Evolutionary conservation across 1,140 invertebrate species (phyloP), one percentile per base, ranked within the genome.

Genomic region (Acromyrmex echinatior): DNA sequence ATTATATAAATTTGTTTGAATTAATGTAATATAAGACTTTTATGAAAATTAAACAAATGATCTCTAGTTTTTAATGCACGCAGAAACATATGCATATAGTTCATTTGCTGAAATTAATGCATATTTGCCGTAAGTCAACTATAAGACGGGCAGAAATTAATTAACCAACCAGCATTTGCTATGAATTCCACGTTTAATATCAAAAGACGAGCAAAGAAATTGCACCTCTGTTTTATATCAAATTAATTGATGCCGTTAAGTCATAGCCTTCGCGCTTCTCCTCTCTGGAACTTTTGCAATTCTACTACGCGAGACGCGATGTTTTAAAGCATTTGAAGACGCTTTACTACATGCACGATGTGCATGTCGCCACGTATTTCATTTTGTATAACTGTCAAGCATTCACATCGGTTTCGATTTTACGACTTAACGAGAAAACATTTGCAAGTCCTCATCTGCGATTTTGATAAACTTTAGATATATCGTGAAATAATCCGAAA

Each of bases 121-220:
- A 49, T 53, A 18, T 39, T 53, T 53, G 39, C 53, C 16, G 31
- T 70, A 70, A 70, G 25, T 81, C 62, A 68, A 28, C n/a, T 14
- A 12, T 12, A 28, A 71, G 78, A 68, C 62, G 56, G 71, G 31
- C 16, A 45, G 21, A 60, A 84, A 87, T 87, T 87, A 87, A 87
- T 87, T 87, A 71, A 86, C 28, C n/a, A 66, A 31, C 28, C 79
- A 60, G 68, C n/a, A 86, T 79, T 68, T 56, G 28, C 63, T 56
- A 63, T 86, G 65, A 86, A 87, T 87, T 78, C 77, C 63, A 86
- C 39, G 45, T 18, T 87, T 87, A 86, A 84, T 87, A 73, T 51
- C 66, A 21, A 51, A 80, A 81, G 77, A 86, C 78, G 60, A 45
- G 80, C 21, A 18, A 65, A 39, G 25, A 60, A 62, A 87, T 87